Evolutionary conservation across 2,888 invertebrate species (phyloP).

Genomic region (Lasius platythorax): DNA sequence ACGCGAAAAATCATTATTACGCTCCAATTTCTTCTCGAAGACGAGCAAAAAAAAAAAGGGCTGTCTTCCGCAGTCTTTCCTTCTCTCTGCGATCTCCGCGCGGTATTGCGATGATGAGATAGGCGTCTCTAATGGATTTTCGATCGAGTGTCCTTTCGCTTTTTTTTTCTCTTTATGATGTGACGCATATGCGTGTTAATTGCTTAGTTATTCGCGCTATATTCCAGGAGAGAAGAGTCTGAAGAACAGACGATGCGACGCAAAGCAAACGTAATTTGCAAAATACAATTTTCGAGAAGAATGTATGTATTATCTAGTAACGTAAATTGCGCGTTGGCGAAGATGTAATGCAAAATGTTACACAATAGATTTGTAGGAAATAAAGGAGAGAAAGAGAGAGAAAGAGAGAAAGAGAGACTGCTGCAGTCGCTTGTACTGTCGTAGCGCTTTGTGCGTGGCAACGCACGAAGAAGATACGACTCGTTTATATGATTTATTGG

Average conservation of each 20-base stretch:
- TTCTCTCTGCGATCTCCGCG: background rate
- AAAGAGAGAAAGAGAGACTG: background rate
- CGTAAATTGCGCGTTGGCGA: background rate
- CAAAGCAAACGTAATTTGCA: background rate
- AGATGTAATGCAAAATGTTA: background rate
- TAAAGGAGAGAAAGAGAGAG: background rate
- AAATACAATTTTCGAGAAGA: background rate
- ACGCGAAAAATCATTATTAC: background rate
- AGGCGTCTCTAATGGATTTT: background rate
- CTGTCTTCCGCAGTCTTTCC: background rate
- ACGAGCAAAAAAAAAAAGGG: background rate
- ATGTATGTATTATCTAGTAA: background rate
- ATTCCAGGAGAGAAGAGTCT: background rate
- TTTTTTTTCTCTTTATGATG: background rate
- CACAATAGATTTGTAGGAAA: background rate
- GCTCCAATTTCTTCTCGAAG: slow-evolving; percentile 10
- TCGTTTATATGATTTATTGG: slow-evolving; percentile 40
- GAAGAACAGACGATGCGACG: background rate
- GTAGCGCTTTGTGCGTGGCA: slow-evolving; percentile 10
- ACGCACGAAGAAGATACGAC: background rate
- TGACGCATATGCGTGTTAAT: background rate
- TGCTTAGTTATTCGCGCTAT: background rate
- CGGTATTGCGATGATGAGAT: background rate
- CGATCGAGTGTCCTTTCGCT: background rate
- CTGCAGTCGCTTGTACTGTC: background rate